Conservation (phyloP, 2,888 invertebrate species). For the Chromoteleia sp. region DNA sequence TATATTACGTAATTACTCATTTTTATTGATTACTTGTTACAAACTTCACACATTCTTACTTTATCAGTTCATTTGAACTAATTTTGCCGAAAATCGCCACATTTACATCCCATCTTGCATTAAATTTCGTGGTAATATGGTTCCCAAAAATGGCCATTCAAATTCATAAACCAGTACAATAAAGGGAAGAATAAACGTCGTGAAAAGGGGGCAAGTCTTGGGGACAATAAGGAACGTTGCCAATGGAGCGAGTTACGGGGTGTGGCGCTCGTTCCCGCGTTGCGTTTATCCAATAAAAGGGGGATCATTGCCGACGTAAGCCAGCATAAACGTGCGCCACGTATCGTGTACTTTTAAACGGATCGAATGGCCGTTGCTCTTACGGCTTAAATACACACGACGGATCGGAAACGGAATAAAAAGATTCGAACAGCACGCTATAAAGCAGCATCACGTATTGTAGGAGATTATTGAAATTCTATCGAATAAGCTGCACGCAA, state of each 20-base stretch:
- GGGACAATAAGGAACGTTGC: constrained; percentile 22
- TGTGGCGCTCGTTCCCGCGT: constrained; percentile 23
- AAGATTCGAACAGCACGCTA: constrained; percentile 34
- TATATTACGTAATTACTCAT: no score
- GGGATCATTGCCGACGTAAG: constrained; percentile 41
- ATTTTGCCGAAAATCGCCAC: no score
- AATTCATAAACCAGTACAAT: no score
- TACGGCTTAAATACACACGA: constrained; percentile 48
- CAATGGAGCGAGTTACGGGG: constrained; percentile 32
- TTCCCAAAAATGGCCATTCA: no score
- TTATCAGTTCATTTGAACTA: no score
- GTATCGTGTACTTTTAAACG: constrained; percentile 45
- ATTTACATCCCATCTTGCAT: no score
- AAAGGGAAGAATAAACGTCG: no score
- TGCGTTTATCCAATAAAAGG: constrained; percentile 60
- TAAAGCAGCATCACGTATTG: constrained; percentile 48
- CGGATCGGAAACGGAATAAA: constrained; percentile 36
- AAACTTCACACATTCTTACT: no score
- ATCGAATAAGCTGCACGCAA: constrained; percentile 47
- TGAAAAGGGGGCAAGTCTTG: constrained; percentile 25
- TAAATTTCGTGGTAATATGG: no score
- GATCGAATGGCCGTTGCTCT: constrained; percentile 53
- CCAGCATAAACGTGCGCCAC: constrained; percentile 35
- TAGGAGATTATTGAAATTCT: constrained; percentile 59
- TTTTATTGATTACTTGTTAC: no score